These are phyloP conservation scores for Indri indri DNA, from an alignment of 2,113 vertebrate genomes.

Conservation along the genomic window DNA sequence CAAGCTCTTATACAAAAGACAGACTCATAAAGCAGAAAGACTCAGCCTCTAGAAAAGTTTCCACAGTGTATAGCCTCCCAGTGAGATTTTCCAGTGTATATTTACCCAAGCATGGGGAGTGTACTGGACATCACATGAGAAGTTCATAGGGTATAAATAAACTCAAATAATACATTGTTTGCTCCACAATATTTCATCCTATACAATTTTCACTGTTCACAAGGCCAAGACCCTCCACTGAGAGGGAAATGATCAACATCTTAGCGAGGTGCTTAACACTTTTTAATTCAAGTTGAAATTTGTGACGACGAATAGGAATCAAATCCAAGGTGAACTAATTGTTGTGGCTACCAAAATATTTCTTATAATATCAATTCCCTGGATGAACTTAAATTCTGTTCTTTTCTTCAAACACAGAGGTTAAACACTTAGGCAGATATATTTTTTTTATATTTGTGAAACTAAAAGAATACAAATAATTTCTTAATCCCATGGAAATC, in stretches of 20 bases:
- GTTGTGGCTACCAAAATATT: background rate
- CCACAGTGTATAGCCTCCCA: too few species aligned
- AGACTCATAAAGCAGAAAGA: background rate
- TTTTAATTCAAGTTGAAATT: background rate
- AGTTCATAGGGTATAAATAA: background rate
- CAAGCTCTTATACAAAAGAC: background rate
- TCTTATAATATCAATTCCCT: background rate
- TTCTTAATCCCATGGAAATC: background rate
- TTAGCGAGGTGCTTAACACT: background rate
- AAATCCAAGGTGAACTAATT: background rate
- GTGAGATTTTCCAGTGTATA: background rate
- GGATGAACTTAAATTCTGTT: background rate
- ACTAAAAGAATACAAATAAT: background rate
- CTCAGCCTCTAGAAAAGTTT: background rate
- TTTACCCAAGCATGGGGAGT: background rate
- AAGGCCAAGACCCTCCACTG: background rate
- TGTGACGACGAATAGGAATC: background rate
- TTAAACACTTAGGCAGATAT: background rate
- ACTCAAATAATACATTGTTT: background rate
- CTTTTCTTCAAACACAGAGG: background rate
- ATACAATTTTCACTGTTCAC: background rate
- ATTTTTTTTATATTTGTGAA: background rate
- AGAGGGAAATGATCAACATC: fast-evolving
- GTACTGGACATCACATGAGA: fast-evolving
- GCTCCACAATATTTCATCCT: background rate